These are phyloP conservation scores for Hedya salicella DNA, from an alignment of 2,888 invertebrate species.

Conservation along the genomic window DNA sequence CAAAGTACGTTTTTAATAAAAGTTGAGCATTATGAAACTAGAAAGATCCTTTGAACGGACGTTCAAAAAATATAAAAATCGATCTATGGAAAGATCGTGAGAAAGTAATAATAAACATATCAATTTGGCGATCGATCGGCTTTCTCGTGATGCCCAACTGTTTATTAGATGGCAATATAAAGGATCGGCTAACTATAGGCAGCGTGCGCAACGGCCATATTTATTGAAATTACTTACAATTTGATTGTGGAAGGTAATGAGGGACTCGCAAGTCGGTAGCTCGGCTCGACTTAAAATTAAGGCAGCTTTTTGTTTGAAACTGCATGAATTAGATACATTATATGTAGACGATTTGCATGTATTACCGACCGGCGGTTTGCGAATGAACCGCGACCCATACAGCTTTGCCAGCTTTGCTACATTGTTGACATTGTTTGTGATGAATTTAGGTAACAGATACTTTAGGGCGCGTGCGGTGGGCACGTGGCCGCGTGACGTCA, in stretches of 20 bases:
- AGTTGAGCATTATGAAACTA: background rate
- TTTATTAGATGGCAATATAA: conserved; percentile 80
- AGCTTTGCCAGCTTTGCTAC: conserved; percentile 12
- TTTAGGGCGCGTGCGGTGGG: conserved; percentile 9
- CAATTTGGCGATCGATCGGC: conserved; percentile 78
- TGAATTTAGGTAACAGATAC: conserved; percentile 7
- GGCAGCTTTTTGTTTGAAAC: conserved; percentile 72
- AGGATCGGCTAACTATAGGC: conserved; percentile 71
- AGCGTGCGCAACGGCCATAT: conserved; percentile 69
- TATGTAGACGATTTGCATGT: conserved; percentile 56
- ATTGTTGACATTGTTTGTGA: conserved; percentile 37
- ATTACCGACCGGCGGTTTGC: conserved; percentile 37
- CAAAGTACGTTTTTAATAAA: background rate
- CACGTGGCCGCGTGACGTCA: no score
- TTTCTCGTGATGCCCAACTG: conserved; percentile 82
- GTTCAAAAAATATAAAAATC: conserved; percentile 39
- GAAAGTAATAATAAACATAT: conserved; percentile 84
- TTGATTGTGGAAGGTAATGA: conserved; percentile 80
- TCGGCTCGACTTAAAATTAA: conserved; percentile 72
- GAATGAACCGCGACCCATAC: conserved; percentile 22
- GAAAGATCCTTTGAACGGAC: conserved; percentile 16
- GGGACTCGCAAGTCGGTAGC: conserved; percentile 74
- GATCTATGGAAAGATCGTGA: conserved; percentile 72
- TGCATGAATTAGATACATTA: conserved; percentile 75
- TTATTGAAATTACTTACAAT: conserved; percentile 84